Percentiles rank a stretch among this genome's conserved stretches.
Evolutionary conservation across 2,113 vertebrate species (phyloP).

Genomic region (Pycnonotus jocosus): DNA sequence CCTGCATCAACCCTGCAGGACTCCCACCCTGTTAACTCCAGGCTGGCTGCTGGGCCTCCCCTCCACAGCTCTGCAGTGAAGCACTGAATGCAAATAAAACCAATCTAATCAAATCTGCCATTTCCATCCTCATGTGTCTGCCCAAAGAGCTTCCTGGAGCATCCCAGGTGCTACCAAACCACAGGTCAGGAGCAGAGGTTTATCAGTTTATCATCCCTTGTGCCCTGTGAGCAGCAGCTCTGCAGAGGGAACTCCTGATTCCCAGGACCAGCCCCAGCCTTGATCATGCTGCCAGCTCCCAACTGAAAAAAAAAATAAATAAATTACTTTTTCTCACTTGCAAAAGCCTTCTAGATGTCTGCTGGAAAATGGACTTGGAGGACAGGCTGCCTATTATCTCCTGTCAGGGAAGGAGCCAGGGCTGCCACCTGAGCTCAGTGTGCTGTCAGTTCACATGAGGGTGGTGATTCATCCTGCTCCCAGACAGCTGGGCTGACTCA

Average conservation of each 20-base stretch:
- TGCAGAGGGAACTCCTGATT: neutral
- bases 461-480: neutral
- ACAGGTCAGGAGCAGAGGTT: neutral
- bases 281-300: neutral
- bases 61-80: neutral
- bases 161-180: neutral
- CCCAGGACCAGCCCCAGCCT: neutral
- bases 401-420: neutral
- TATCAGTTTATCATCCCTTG: neutral
- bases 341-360: neutral
- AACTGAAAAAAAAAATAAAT: neutral
- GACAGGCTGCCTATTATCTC: neutral
- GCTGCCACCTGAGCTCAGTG: neutral
- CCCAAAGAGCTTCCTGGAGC: neutral
- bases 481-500: constrained; percentile 36
- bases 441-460: neutral
- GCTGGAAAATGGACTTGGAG: neutral
- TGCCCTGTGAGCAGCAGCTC: neutral
- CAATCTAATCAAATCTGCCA: neutral
- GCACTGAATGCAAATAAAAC: neutral
- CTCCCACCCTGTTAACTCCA: neutral
- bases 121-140: neutral
- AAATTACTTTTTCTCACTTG: neutral
- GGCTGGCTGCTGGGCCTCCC: neutral
- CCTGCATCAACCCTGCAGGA: neutral